phyloP scores from a whole-genome alignment of 2,113 vertebrate genomes.

The Noctilio leporinus region DNA sequence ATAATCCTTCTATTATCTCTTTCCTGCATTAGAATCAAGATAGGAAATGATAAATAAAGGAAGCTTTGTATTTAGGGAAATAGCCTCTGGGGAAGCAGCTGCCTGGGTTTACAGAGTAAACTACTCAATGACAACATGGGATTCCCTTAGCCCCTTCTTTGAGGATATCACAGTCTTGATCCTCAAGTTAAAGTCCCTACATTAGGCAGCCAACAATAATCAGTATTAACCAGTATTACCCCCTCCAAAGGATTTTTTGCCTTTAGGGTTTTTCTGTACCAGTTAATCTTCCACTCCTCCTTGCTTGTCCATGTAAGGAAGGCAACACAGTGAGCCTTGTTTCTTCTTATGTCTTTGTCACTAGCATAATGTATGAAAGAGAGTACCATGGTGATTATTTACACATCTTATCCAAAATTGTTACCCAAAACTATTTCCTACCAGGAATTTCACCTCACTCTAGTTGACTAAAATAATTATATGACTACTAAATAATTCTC shows the following conservation, averaged over 20 bases:
- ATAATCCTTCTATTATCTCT: neutral
- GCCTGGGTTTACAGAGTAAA: neutral
- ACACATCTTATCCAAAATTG: neutral
- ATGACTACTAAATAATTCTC: neutral
- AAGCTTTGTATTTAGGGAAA: neutral
- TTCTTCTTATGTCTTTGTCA: neutral
- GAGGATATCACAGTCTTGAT: neutral
- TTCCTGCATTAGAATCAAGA: neutral
- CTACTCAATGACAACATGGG: neutral
- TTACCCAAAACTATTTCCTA: neutral
- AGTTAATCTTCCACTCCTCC: neutral
- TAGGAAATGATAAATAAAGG: neutral
- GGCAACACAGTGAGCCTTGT: neutral
- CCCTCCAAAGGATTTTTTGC: neutral
- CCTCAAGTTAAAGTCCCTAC: neutral
- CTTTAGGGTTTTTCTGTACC: neutral
- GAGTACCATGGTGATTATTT: neutral
- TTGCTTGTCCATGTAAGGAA: neutral
- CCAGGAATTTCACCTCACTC: neutral
- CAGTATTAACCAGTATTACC: neutral
- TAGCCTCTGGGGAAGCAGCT: neutral
- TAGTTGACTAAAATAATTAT: neutral
- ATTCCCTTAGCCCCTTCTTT: neutral
- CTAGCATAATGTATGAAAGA: neutral
- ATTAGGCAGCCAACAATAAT: neutral